phyloP scores from a whole-genome alignment of 1,140 invertebrate species.

The Lasaia peninsularis region DNA sequence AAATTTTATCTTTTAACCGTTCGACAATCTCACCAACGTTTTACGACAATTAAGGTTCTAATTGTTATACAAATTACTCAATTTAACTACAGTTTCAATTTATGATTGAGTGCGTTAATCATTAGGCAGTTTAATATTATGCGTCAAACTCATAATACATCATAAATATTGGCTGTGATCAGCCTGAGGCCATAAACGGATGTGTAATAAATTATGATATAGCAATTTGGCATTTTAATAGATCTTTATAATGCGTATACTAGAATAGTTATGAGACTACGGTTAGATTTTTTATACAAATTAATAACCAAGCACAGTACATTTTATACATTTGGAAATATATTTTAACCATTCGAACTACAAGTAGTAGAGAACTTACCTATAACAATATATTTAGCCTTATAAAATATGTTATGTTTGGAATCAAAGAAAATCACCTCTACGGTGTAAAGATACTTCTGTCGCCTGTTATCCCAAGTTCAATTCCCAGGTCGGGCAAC shows the following conservation, averaged over 20 bases:
- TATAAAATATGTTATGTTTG: too few species aligned
- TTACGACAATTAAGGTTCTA: constrained; percentile 3
- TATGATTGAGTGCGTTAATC: constrained; percentile 1
- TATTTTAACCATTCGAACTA: too few species aligned
- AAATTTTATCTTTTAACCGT: neutral
- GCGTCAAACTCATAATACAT: constrained; percentile 11
- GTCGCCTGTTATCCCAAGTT: too few species aligned
- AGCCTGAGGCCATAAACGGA: constrained; percentile 12
- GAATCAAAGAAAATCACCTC: too few species aligned
- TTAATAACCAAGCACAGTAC: neutral
- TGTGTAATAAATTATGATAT: constrained; percentile 17
- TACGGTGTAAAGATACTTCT: too few species aligned
- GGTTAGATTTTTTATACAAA: neutral
- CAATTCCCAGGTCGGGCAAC: too few species aligned
- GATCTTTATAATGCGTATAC: neutral
- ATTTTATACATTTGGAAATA: too few species aligned
- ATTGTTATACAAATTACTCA: constrained; percentile 9
- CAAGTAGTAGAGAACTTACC: too few species aligned
- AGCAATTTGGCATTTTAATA: constrained; percentile 16
- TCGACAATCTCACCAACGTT: neutral
- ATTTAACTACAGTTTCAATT: constrained; percentile 12
- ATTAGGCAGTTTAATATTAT: constrained; percentile 2
- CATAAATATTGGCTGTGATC: constrained; percentile 16
- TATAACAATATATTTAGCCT: too few species aligned
- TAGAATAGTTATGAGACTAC: neutral